These are phyloP conservation scores for Sinocyclocheilus anshuiensis DNA, from an alignment of 2,113 vertebrate species.

Conservation along the genomic window DNA sequence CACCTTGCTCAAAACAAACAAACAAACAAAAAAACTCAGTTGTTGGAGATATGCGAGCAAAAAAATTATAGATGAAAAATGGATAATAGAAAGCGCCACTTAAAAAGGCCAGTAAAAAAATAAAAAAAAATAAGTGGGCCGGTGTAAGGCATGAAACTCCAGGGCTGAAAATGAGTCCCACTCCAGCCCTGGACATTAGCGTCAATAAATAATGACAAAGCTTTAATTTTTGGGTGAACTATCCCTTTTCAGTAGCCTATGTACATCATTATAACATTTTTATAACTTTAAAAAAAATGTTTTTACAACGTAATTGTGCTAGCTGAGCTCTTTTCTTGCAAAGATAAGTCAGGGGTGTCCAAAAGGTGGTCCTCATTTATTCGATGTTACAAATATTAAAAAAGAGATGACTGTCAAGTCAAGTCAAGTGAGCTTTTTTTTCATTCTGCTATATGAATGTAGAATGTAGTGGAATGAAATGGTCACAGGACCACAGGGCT, in stretches of 20 bases:
- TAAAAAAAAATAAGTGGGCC: no score
- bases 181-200: no score
- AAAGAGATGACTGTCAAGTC: background rate
- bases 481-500: background rate
- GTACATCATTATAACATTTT: background rate
- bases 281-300: background rate
- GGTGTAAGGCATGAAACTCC: no score
- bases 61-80: no score
- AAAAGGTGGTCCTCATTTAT: background rate
- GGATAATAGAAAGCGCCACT: no score
- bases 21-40: no score
- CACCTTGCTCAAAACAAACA: no score
- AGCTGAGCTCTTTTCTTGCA: background rate
- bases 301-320: background rate
- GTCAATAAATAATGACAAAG: background rate
- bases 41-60: no score
- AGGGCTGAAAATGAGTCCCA: no score
- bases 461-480: background rate
- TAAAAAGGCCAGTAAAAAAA: no score
- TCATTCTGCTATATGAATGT: background rate
- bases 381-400: background rate
- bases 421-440: background rate
- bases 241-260: background rate
- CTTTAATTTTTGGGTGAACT: background rate
- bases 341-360: background rate